Conservation (phyloP, 2,113 vertebrate genomes). For the Heterotis niloticus region DNA sequence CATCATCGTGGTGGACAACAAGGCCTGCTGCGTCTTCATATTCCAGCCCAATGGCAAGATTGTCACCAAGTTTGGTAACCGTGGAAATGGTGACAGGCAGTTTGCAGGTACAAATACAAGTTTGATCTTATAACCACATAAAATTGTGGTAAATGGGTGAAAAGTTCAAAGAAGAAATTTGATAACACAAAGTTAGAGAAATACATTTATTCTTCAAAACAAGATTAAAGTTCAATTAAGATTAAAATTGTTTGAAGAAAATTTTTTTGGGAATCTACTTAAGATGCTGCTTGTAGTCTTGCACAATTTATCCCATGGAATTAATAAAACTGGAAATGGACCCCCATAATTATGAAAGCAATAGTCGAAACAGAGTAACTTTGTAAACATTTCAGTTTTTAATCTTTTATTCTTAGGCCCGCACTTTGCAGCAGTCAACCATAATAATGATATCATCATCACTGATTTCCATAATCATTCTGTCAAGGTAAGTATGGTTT, state of each 20-base stretch:
- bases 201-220: too few relatives aligned
- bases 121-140: too few relatives aligned
- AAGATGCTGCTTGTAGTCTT: too few relatives aligned
- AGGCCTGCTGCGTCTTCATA: conserved; percentile 93
- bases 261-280: too few relatives aligned
- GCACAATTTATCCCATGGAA: not conserved
- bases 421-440: conserved; percentile 89
- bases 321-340: too few relatives aligned
- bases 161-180: not conserved
- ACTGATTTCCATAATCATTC: conserved; percentile 99
- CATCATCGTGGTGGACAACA: conserved; percentile 96
- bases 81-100: conserved; percentile 93
- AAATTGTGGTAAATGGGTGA: too few relatives aligned
- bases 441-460: conserved; percentile 95
- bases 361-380: not conserved
- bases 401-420: conserved; percentile 71
- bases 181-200: not conserved
- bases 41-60: conserved; percentile 94
- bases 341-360: not conserved
- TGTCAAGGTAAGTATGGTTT: conserved; percentile 76
- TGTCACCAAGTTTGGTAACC: conserved; percentile 91
- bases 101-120: conserved; percentile 86
- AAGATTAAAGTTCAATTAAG: too few relatives aligned
- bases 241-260: too few relatives aligned
- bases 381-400: not conserved